Evolutionary conservation across 2,113 vertebrate species (phyloP), one percentile per base, ranked within the genome.

Genomic region (Murina feae): DNA sequence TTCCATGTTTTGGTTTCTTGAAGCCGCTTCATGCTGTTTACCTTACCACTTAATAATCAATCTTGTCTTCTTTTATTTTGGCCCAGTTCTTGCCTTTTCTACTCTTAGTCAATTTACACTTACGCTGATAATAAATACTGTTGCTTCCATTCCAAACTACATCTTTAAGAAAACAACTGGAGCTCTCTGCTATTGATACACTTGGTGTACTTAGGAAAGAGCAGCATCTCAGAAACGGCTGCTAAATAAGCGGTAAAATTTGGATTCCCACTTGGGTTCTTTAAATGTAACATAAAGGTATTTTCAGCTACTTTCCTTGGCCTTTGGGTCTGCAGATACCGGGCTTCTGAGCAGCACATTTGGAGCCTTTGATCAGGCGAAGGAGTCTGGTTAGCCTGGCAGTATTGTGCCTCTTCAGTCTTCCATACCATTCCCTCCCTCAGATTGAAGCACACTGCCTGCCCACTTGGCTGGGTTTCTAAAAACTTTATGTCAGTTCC

Each of bases 1-100:
- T 82, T 44, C 63, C 81, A 23, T 87, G 20, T 89, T 96, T 96
- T 42, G 23, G 14, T 92, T 92, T 80, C 69, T 93, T 86, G 80
- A 89, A 86, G 51, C 8, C 69, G 30, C 76, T 90, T 90, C 63
- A 20, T 76, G 72, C 32, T 63, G 4, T 87, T 53, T 87, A 60
- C 10, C 25, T 7, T 80, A 71, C 49, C 63, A 47, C 72, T 86
- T 79, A 68, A 18, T 75, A 68, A 83, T 79, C 39, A 83, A 25
- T 66, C 39, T 5, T 78, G 17, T 39, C 71, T 74, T 85, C 44
- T 85, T 87, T 80, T 65, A 58, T 89, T 79, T 91, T 92, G 81
- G 47, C 32, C 47, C 37, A 86, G 9, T 87, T 93, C 74, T 95
- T 94, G 39, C 42, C 39, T 86, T 69, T 82, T 84, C 25, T 83